A percentile compares a stretch with the other conserved stretches of the same genome.
phyloP scores from a whole-genome alignment of 1,140 invertebrate genomes.

The Drosophila obscura region DNA sequence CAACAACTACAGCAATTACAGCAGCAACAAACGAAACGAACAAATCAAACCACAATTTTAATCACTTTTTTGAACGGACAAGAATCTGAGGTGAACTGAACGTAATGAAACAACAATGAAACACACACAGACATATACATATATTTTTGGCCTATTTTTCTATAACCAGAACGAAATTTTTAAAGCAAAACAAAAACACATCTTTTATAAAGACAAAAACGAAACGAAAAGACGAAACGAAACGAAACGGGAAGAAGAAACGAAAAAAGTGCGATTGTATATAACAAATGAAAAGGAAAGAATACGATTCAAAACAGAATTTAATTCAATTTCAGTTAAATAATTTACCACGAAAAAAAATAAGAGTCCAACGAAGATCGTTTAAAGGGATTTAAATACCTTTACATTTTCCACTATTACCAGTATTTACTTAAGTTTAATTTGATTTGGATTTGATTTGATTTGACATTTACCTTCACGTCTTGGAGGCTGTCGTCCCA shows the following conservation, averaged over 20 bases:
- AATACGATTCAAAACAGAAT: conserved; percentile 30
- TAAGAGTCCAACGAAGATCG: conserved; percentile 58
- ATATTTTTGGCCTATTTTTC: conserved; percentile 83
- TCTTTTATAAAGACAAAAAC: conserved; percentile 56
- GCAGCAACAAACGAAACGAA: conserved; percentile 45
- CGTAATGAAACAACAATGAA: conserved; percentile 33
- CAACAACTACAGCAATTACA: conserved; percentile 18
- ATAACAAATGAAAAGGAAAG: conserved; percentile 39
- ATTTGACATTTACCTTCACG: conserved; percentile 11
- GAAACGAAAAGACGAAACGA: conserved; percentile 29
- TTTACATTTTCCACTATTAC: conserved; percentile 17
- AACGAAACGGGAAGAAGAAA: conserved; percentile 18
- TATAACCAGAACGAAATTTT: conserved; percentile 68
- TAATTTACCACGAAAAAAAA: background rate
- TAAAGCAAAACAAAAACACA: conserved; percentile 47
- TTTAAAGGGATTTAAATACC: conserved; percentile 17
- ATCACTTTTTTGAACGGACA: conserved; percentile 65
- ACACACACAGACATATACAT: conserved; percentile 66
- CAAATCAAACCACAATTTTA: conserved; percentile 65
- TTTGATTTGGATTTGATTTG: background rate
- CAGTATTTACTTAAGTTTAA: conserved; percentile 26
- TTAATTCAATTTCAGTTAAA: conserved; percentile 28
- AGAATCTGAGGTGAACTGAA: conserved; percentile 49
- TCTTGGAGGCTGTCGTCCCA: conserved; percentile 16
- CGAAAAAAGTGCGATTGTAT: conserved; percentile 43